Evolutionary conservation across 2,113 vertebrate species (phyloP), one percentile per base, ranked within the genome.

Genomic region (Bujurquina vittata): DNA sequence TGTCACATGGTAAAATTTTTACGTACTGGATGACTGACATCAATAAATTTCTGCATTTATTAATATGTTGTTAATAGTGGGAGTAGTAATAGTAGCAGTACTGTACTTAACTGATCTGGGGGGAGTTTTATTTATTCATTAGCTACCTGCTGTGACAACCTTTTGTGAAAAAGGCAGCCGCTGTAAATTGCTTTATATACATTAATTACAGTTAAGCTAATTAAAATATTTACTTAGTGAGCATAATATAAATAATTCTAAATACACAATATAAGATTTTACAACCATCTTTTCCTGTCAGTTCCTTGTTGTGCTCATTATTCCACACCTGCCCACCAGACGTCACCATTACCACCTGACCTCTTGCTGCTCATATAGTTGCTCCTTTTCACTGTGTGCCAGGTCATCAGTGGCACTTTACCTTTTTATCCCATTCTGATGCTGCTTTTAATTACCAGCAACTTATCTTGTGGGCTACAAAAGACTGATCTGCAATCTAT

Each of bases 281-380:
- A 65, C 10, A 26, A 10, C 29, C n/a, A 18, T 54, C 29, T 52
- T 72, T 52, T 72, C 65, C 26, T 72, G 46, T 52, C 15, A n/a
- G 43, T 52, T 52, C 15, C 43, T 17, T 56, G 10, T 59, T 58
- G 10, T 17, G 12, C 18, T 26, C 59, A 33, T 77, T 8, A 15
- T 69, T 72, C 20, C 31, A 63, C 74, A 84, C 81, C 84, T 89
- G 75, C 57, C 67, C 69, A 77, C 40, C 58, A 80, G 9, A 10
- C 1, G 22, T 73, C 84, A 65, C 31, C 22, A 17, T 83, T 11
- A 55, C 75, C 10, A 56, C 23, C 33, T 56, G 22, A 81, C 23
- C 22, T 46, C 37, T 31, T 65, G 52, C 26, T 73, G 31, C 33
- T 84, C n/a, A 55, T 40, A 43, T 14, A 84, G 72, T 62, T 81